Evolutionary conservation across 2,888 invertebrate genomes (phyloP).

Genomic region (Cremastinae sp.): DNA sequence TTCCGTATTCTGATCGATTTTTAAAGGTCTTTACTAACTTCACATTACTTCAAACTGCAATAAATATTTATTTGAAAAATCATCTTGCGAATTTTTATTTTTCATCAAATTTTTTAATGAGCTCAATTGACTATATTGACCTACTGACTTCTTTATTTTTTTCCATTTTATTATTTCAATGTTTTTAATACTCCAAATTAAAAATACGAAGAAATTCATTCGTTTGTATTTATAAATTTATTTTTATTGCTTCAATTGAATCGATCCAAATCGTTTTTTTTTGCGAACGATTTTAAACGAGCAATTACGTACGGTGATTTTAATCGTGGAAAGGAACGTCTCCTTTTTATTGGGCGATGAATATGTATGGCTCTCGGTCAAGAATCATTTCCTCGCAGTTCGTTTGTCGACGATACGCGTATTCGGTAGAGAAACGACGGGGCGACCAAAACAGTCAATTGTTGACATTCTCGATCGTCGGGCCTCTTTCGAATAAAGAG

Average conservation of each 20-base stretch:
- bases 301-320: slow-evolving; percentile 42
- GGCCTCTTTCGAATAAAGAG: slow-evolving; percentile 23
- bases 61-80: not conserved
- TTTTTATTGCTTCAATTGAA: too few species aligned
- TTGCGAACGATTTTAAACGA: not conserved
- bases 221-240: too few species aligned
- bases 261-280: too few species aligned
- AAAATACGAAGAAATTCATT: too few species aligned
- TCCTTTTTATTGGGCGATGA: slow-evolving; percentile 18
- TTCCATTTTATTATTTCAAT: too few species aligned
- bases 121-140: too few species aligned
- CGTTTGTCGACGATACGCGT: slow-evolving; percentile 4
- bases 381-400: slow-evolving; percentile 39
- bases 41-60: not conserved
- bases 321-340: slow-evolving; percentile 28
- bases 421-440: not conserved
- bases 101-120: not conserved
- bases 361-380: slow-evolving; percentile 24
- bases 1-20: not conserved
- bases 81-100: too few species aligned
- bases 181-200: too few species aligned
- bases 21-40: not conserved
- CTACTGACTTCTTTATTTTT: too few species aligned
- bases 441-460: slow-evolving; percentile 43
- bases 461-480: slow-evolving; percentile 44